Evolutionary conservation across 2,888 invertebrate genomes (phyloP).

Genomic region (Mythimna impura): DNA sequence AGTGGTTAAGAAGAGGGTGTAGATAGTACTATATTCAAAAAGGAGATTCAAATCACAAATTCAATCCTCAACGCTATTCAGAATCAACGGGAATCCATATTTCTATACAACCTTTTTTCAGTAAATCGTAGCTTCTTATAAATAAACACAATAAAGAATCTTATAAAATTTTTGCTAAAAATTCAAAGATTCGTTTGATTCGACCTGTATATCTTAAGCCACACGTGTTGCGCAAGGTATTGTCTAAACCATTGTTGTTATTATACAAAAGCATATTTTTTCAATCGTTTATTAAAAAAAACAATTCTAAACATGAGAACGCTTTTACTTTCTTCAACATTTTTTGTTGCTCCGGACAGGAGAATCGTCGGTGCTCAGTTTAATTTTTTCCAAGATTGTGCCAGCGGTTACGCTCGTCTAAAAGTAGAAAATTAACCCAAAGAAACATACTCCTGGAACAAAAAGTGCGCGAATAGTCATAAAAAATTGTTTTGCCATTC

Average conservation of each 20-base stretch:
- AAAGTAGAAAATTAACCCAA: no score
- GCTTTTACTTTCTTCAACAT: constrained; percentile 85
- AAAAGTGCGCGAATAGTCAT: no score
- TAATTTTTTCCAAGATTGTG: neutral
- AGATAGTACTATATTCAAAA: neutral
- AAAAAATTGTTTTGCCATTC: no score
- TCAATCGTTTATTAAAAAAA: constrained; percentile 69
- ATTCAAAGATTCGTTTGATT: constrained; percentile 58
- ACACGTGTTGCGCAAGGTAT: constrained; percentile 82
- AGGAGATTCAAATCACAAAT: neutral
- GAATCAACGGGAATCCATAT: neutral
- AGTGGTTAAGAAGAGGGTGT: neutral
- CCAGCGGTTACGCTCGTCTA: no score
- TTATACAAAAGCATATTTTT: constrained; percentile 74
- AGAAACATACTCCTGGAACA: no score
- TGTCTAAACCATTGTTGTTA: constrained; percentile 73
- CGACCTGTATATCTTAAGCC: constrained; percentile 65
- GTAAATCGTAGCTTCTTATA: constrained; percentile 14
- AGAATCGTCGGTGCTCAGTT: constrained; percentile 60
- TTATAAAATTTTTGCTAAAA: constrained; percentile 48
- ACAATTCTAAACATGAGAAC: constrained; percentile 77
- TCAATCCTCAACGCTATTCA: neutral
- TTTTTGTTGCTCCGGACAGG: constrained; percentile 65
- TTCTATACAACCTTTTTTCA: neutral
- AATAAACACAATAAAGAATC: constrained; percentile 51